phyloP scores from a whole-genome alignment of 2,113 vertebrate genomes.

The Phylloscopus trochiloides region DNA sequence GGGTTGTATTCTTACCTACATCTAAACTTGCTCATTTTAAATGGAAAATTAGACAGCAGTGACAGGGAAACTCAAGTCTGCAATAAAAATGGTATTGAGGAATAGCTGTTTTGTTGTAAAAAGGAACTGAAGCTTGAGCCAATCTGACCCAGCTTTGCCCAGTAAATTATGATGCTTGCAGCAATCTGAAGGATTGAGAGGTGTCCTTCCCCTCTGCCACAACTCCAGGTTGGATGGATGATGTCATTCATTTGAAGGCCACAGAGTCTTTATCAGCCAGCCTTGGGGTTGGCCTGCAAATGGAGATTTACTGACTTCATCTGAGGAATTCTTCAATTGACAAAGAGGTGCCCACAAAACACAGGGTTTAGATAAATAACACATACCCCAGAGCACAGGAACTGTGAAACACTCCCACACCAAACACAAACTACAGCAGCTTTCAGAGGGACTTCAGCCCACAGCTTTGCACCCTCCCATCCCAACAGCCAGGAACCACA shows the following conservation, averaged over 20 bases:
- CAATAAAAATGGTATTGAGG: neutral
- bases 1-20: neutral
- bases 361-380: neutral
- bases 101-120: neutral
- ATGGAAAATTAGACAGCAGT: neutral
- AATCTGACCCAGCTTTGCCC: neutral
- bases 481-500: neutral
- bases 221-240: neutral
- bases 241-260: neutral
- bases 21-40: neutral
- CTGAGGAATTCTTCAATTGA: neutral
- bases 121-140: neutral
- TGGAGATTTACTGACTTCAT: neutral
- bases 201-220: neutral
- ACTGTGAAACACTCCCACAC: neutral
- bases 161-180: neutral
- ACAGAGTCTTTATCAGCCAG: neutral
- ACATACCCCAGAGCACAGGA: neutral
- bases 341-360: neutral
- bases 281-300: neutral
- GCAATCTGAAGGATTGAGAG: neutral
- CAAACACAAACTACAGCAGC: neutral
- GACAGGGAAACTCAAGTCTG: neutral
- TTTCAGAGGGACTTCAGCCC: neutral
- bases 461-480: neutral